Percentiles rank a stretch among this genome's conserved stretches.
These are phyloP conservation scores for Speoplatyrhinus poulsoni DNA, from an alignment of 2,113 vertebrate genomes.

Conservation along the genomic window DNA sequence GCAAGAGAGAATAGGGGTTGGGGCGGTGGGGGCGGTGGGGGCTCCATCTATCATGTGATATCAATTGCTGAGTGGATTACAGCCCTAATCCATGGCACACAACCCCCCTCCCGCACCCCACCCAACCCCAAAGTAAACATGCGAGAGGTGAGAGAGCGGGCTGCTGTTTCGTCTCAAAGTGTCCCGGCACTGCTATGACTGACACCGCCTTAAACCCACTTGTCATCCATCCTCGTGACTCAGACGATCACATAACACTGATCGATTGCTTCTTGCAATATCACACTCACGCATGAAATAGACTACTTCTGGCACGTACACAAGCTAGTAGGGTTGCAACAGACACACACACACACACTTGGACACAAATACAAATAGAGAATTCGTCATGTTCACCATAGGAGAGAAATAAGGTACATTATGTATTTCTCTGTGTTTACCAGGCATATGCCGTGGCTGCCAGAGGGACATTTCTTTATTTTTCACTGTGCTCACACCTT, in stretches of 20 bases:
- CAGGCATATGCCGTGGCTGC: conserved; percentile 42
- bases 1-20: too few species aligned
- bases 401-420: conserved; percentile 48
- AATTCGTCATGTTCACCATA: conserved; percentile 49
- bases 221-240: not conserved
- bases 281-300: not conserved
- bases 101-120: too few species aligned
- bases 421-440: conserved; percentile 29
- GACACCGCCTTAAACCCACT: conserved; percentile 3
- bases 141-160: conserved; percentile 1
- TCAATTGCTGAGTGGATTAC: conserved; percentile 36
- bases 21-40: not conserved
- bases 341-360: conserved; percentile 24
- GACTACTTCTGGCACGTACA: not conserved
- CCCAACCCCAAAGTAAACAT: not conserved
- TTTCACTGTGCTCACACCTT: conserved; percentile 44
- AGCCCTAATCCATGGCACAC: conserved; percentile 21
- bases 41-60: conserved; percentile 47
- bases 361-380: not conserved
- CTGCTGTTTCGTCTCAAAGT: conserved; percentile 2
- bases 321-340: conserved; percentile 1
- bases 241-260: not conserved
- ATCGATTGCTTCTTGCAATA: conserved; percentile 9
- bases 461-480: conserved; percentile 54
- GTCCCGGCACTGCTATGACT: not conserved